phyloP scores from a whole-genome alignment of 2,113 vertebrate species.

The Tupaia chinensis region DNA sequence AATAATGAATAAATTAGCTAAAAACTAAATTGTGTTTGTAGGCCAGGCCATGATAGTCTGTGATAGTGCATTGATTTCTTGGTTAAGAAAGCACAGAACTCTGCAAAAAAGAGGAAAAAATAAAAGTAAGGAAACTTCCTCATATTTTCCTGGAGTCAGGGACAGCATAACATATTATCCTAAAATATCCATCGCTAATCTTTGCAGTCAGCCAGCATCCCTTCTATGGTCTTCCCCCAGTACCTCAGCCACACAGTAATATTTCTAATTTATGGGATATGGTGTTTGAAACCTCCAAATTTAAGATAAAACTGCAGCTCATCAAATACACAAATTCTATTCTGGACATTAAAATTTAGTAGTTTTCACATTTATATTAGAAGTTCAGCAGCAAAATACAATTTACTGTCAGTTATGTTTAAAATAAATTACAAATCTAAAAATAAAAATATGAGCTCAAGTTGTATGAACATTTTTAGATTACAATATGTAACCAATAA shows the following conservation, averaged over 20 bases:
- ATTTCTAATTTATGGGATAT: background rate
- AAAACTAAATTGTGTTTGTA: background rate
- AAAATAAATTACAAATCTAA: slow-evolving; percentile 57
- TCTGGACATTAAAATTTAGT: background rate
- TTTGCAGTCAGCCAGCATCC: background rate
- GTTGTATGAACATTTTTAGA: slow-evolving; percentile 42
- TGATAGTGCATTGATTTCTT: background rate
- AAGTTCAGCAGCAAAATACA: slow-evolving; percentile 13
- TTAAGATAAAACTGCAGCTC: background rate
- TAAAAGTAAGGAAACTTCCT: background rate
- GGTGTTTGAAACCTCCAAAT: background rate
- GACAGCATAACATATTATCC: background rate
- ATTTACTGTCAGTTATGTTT: slow-evolving; percentile 46
- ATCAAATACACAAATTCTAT: background rate
- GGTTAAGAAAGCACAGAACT: background rate
- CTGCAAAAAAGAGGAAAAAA: background rate
- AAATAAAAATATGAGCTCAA: slow-evolving; percentile 60
- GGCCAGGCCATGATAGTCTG: background rate
- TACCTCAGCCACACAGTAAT: background rate
- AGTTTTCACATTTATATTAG: slow-evolving; percentile 29
- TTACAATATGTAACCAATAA: slow-evolving; percentile 62
- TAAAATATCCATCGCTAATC: background rate
- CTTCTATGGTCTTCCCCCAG: background rate
- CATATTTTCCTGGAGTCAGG: background rate
- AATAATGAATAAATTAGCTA: background rate